Percentiles rank a stretch among this genome's conserved stretches.
phyloP scores from a whole-genome alignment of 1,140 invertebrate genomes.

The Sitobion miscanthi region DNA sequence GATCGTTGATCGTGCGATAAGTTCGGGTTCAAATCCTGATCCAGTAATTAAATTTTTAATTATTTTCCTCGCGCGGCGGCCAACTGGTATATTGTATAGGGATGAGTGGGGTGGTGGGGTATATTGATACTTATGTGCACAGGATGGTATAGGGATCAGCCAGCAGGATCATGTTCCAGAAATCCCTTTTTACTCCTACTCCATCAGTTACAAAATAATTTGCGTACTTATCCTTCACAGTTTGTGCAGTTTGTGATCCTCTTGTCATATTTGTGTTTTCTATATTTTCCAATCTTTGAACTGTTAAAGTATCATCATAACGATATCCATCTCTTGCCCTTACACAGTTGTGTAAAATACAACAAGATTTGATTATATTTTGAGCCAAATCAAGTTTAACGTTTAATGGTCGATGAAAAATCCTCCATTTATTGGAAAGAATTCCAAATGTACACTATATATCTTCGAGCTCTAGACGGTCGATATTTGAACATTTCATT shows the following conservation, averaged over 20 bases:
- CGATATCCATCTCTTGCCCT: conserved; percentile 57
- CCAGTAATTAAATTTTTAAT: no score
- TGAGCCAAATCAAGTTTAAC: conserved; percentile 58
- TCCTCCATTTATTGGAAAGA: conserved; percentile 56
- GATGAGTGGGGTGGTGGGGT: no score
- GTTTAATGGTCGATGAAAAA: conserved; percentile 59
- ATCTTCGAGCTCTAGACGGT: conserved; percentile 59
- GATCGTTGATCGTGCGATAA: no score
- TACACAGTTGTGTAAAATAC: conserved; percentile 57
- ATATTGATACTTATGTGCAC: no score
- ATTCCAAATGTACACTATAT: no score
- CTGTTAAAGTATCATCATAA: conserved; percentile 58
- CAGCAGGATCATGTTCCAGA: no score
- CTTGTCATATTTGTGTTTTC: conserved; percentile 54
- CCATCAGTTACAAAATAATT: conserved; percentile 1
- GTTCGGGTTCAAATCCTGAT: no score
- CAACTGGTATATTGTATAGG: no score
- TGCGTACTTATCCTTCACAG: conserved; percentile 8
- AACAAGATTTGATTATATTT: conserved; percentile 58
- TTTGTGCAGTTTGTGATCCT: background rate
- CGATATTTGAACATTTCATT: conserved; percentile 62
- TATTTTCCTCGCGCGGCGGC: no score
- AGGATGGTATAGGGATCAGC: no score
- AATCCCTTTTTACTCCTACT: no score
- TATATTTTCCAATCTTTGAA: conserved; percentile 47